Percentiles rank a stretch among this genome's conserved stretches.
These are phyloP conservation scores for Drosophila bocki DNA, from an alignment of 1,140 invertebrate species.

Conservation along the genomic window DNA sequence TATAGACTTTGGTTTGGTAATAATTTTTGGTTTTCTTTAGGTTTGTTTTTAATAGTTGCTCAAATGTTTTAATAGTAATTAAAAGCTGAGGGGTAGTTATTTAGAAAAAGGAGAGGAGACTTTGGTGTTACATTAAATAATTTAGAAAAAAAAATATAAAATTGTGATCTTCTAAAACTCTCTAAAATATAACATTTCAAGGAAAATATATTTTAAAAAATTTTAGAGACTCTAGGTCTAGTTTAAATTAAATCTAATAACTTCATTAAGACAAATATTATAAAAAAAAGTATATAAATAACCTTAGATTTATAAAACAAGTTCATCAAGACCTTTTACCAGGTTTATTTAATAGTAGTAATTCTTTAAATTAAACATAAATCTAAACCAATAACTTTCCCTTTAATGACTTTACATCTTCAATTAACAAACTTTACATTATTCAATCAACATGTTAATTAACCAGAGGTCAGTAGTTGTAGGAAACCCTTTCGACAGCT, in stretches of 20 bases:
- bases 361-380: neutral
- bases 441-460: constrained; percentile 37
- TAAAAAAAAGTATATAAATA: too few species aligned
- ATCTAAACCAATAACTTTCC: neutral
- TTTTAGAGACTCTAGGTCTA: too few species aligned
- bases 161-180: too few species aligned
- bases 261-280: neutral
- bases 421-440: neutral
- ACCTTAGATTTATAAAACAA: too few species aligned
- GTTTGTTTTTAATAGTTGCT: neutral
- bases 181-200: too few species aligned
- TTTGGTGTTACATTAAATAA: neutral
- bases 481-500: constrained; percentile 28
- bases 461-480: constrained; percentile 27
- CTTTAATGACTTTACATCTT: neutral
- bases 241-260: too few species aligned
- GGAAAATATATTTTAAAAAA: too few species aligned
- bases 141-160: neutral
- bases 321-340: too few species aligned
- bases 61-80: neutral
- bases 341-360: too few species aligned
- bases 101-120: neutral
- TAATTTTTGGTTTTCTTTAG: neutral
- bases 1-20: neutral
- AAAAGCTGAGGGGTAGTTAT: neutral